Evolutionary conservation across 2,797 vertebrate genomes (phyloP), one percentile per base, ranked within the genome.

Genomic region (Siniperca undulata): DNA sequence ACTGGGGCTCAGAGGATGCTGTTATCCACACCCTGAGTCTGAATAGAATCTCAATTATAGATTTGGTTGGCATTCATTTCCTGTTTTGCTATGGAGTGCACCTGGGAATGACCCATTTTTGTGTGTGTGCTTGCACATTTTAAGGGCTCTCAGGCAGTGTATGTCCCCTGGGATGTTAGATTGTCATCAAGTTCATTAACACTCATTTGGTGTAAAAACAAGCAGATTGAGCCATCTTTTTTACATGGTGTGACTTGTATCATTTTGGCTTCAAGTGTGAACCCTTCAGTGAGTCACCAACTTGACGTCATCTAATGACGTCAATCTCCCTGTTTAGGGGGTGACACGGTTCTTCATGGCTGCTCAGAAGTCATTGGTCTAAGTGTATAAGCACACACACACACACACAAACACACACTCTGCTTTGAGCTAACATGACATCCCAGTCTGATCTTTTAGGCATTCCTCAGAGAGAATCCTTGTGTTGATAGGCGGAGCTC

Each of bases 231-330:
- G 48, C 38, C 20, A 20, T n/a, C 12, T n/a, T 42, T 9, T 20
- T 52, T 1, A 3, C 6, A 9, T 20, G 12, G 42, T 62, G 77
- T 67, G 34, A 75, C 56, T 65, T 50, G 13, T 48, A n/a, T 44
- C 27, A 6, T 34, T 76, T 62, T 64, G 44, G 20, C n/a, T 68
- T 59, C 22, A 53, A 48, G 72, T 81, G 67, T 53, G 44, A 77
- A 76, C 46, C 17, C 38, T 14, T 53, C 34, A 77, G 20, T 85
- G 70, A 89, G 67, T 83, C 74, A 77, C 14, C 13, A 20, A 17
- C 70, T 46, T 56, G 46, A 80, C 62, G 36, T 81, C 74, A 71
- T 16, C 48, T 36, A 16, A 60, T 79, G 81, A 82, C 2, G 40
- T 56, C 16, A 61, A 61, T 67, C 11, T 48, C 1, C 36, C 34